phyloP scores from a whole-genome alignment of 2,113 vertebrate species.

The Limanda limanda region DNA sequence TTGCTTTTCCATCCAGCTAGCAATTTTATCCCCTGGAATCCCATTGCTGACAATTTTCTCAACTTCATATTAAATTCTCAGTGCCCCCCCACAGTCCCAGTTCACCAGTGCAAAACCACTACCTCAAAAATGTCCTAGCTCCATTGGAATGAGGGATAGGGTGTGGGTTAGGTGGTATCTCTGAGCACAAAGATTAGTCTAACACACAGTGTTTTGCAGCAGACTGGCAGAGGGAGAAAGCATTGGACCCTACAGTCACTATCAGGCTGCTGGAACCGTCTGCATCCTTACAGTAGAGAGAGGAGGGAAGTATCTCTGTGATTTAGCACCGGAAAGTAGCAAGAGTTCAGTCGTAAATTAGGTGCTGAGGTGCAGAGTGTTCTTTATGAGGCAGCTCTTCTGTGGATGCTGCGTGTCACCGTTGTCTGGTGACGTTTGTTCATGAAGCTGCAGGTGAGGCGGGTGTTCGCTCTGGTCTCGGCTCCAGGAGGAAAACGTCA shows the following conservation, averaged over 20 bases:
- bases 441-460: constrained; percentile 39
- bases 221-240: constrained; percentile 43
- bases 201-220: constrained; percentile 43
- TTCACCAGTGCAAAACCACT: constrained; percentile 70
- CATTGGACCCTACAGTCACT: background rate
- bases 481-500: constrained; percentile 41
- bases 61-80: constrained; percentile 66
- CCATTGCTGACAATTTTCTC: constrained; percentile 60
- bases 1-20: constrained; percentile 71
- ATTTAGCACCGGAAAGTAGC: constrained; percentile 69
- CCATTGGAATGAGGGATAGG: constrained; percentile 54
- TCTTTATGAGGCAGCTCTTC: constrained; percentile 56
- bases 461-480: constrained; percentile 30
- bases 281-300: constrained; percentile 26
- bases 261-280: constrained; percentile 7
- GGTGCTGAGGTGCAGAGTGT: constrained; percentile 3
- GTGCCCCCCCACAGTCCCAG: constrained; percentile 53
- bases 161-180: constrained; percentile 62
- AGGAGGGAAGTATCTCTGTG: constrained; percentile 20
- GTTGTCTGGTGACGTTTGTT: constrained; percentile 36
- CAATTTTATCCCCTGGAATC: constrained; percentile 66
- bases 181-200: constrained; percentile 51
- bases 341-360: constrained; percentile 58
- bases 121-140: constrained; percentile 68
- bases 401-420: constrained; percentile 41